These are phyloP conservation scores for Astreopora myriophthalma DNA, from an alignment of 64 coral and sea anemone genomes.

Conservation along the genomic window DNA sequence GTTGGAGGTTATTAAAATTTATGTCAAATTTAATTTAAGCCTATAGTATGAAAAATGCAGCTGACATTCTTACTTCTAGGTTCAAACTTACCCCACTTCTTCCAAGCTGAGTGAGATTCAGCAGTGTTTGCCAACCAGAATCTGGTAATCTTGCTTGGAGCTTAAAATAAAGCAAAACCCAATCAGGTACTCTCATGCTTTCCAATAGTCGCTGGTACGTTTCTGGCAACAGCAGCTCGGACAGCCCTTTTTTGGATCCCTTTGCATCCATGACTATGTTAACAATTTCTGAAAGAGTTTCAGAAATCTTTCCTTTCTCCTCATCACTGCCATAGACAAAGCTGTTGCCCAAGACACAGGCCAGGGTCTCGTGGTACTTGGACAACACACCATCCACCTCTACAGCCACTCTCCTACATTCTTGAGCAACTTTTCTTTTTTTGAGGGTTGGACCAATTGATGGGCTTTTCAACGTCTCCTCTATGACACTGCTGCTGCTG, in stretches of 20 bases:
- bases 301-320: background rate
- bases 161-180: slow-evolving; percentile 38
- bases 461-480: slow-evolving; percentile 12
- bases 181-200: slow-evolving; percentile 23
- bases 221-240: background rate
- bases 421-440: slow-evolving; percentile 12
- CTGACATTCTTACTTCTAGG: background rate
- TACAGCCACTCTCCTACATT: background rate
- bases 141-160: slow-evolving; percentile 31
- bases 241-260: background rate
- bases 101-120: slow-evolving; percentile 50
- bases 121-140: slow-evolving; percentile 21
- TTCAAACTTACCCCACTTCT: slow-evolving; percentile 22
- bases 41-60: background rate
- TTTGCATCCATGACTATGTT: slow-evolving; percentile 25
- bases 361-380: slow-evolving; percentile 29
- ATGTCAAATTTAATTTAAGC: background rate
- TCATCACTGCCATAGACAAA: slow-evolving; percentile 7
- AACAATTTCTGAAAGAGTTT: background rate
- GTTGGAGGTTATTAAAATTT: background rate
- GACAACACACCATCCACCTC: slow-evolving; percentile 28
- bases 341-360: slow-evolving; percentile 36
- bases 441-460: slow-evolving; percentile 41
- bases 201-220: background rate
- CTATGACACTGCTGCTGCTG: slow-evolving; percentile 31